These are phyloP conservation scores for Arion vulgaris DNA, from an alignment of 1,140 invertebrate genomes.

Conservation along the genomic window DNA sequence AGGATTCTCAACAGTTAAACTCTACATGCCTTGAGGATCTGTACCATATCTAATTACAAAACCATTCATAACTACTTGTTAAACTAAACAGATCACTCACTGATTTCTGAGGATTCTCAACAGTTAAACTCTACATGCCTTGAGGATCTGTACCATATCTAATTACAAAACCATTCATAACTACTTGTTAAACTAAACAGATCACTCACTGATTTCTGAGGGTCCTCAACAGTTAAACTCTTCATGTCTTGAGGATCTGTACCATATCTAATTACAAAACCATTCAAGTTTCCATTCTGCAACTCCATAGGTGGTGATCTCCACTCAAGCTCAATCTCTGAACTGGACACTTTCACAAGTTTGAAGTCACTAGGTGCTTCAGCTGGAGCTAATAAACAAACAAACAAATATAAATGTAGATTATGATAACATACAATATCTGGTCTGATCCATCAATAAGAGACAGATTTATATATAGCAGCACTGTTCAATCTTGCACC, in stretches of 20 bases:
- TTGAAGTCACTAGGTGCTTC: conserved; percentile 48
- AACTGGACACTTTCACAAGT: conserved; percentile 44
- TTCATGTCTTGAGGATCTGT: conserved; percentile 21
- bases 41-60: too few species aligned
- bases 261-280: conserved; percentile 53
- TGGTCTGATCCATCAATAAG: not conserved
- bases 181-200: not conserved
- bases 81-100: conserved; percentile 38
- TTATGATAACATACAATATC: not conserved
- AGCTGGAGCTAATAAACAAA: conserved; percentile 48
- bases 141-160: conserved; percentile 43
- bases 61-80: not conserved
- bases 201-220: conserved; percentile 48
- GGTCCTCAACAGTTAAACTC: conserved; percentile 46
- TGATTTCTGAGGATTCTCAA: conserved; percentile 48
- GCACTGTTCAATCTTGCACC: not conserved
- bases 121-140: conserved; percentile 33
- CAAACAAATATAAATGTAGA: too few species aligned
- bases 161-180: conserved; percentile 46
- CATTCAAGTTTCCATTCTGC: conserved; percentile 51
- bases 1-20: conserved; percentile 47
- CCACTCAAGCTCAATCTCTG: conserved; percentile 53
- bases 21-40: too few species aligned
- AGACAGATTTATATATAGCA: not conserved
- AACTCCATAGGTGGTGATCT: conserved; percentile 38